A percentile compares a stretch with the other conserved stretches of the same genome.
Evolutionary conservation across 2,113 vertebrate species (phyloP).

Genomic region (Labeo rohita): DNA sequence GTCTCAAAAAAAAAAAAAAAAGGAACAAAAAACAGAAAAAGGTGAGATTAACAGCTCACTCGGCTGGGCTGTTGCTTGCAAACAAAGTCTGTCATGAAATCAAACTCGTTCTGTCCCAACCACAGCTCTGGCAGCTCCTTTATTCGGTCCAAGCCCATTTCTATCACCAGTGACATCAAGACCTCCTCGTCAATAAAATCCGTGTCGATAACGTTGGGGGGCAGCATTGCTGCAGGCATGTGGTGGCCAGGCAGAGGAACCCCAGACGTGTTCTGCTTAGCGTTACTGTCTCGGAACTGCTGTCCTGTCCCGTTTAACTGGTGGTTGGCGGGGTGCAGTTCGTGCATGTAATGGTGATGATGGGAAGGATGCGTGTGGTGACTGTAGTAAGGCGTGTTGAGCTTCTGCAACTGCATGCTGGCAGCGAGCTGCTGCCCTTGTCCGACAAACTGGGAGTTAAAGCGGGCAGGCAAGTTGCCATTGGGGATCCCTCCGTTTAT

Average conservation of each 20-base stretch:
- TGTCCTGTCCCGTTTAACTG: slow-evolving; percentile 83
- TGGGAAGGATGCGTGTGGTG: slow-evolving; percentile 80
- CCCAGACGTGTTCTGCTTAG: slow-evolving; percentile 77
- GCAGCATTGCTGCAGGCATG: slow-evolving; percentile 85
- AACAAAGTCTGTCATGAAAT: slow-evolving; percentile 92
- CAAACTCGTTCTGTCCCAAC: slow-evolving; percentile 91
- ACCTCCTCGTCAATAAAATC: slow-evolving; percentile 92
- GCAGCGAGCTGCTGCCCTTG: slow-evolving; percentile 82
- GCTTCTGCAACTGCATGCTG: slow-evolving; percentile 90
- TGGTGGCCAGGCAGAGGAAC: slow-evolving; percentile 77
- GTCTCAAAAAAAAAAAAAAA: not conserved
- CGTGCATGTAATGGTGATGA: slow-evolving; percentile 85
- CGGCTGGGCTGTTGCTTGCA: slow-evolving; percentile 90
- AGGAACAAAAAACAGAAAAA: not conserved
- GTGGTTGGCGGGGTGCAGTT: slow-evolving; percentile 83
- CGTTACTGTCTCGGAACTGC: slow-evolving; percentile 86
- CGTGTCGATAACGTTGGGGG: slow-evolving; percentile 92
- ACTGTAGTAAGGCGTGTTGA: slow-evolving; percentile 89
- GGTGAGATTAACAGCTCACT: slow-evolving; percentile 82
- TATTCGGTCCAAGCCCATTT: slow-evolving; percentile 91
- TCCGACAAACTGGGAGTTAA: slow-evolving; percentile 82
- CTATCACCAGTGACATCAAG: slow-evolving; percentile 88
- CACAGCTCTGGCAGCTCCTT: slow-evolving; percentile 90
- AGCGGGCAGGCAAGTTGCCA: slow-evolving; percentile 78
- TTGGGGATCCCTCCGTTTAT: slow-evolving; percentile 78